A percentile compares a stretch with the other conserved stretches of the same genome.
Evolutionary conservation across 1,140 invertebrate genomes (phyloP).

Genomic region (Meloidogyne exigua): DNA sequence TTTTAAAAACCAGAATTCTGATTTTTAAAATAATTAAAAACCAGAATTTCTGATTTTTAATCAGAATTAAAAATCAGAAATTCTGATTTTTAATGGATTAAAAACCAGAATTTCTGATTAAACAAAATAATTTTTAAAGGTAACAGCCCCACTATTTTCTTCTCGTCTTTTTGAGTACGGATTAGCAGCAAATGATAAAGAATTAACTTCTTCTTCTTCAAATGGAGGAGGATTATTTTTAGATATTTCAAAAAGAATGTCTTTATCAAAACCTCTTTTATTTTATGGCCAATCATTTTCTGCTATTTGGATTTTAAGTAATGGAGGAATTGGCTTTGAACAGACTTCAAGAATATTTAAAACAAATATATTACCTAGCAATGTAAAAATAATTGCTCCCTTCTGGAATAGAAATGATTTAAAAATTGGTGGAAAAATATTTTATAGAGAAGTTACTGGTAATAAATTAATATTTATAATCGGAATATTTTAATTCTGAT

Average conservation of each 20-base stretch:
- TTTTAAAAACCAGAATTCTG: constrained; percentile 12
- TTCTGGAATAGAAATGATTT: constrained; percentile 64
- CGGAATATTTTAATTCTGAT: neutral
- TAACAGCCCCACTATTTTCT: constrained; percentile 61
- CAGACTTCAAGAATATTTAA: constrained; percentile 42
- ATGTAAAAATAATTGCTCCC: constrained; percentile 52
- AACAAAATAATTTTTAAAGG: constrained; percentile 41
- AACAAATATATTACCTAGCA: constrained; percentile 55
- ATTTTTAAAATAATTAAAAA: neutral
- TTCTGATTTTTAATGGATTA: too few relatives aligned
- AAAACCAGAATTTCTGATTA: too few relatives aligned
- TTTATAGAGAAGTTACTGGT: constrained; percentile 50
- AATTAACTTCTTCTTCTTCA: too few relatives aligned
- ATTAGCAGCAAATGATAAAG: constrained; percentile 50
- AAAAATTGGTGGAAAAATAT: constrained; percentile 59
- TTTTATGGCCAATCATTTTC: constrained; percentile 57
- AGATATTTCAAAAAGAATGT: constrained; percentile 56
- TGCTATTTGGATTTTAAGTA: constrained; percentile 58
- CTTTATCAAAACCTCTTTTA: constrained; percentile 48
- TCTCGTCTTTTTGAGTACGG: constrained; percentile 63
- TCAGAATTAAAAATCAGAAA: too few relatives aligned
- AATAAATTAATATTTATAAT: neutral
- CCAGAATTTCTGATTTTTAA: too few relatives aligned
- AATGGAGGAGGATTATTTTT: constrained; percentile 32
- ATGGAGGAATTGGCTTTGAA: constrained; percentile 62